Evolutionary conservation across 2,888 invertebrate species (phyloP).

Genomic region (Polia nebulosa): DNA sequence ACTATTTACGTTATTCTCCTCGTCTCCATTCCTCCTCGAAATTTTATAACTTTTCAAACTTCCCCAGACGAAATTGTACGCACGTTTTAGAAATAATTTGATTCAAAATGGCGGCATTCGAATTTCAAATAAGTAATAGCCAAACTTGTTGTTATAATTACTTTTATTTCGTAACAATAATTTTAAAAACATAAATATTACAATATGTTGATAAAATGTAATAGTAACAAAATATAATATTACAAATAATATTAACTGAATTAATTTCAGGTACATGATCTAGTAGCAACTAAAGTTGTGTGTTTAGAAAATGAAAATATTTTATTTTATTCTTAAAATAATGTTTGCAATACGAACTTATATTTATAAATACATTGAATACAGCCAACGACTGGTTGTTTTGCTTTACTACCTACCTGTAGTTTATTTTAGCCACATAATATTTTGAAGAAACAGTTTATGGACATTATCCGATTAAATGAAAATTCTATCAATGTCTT

Average conservation of each 20-base stretch:
- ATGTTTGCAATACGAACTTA: conserved; percentile 31
- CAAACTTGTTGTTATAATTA: conserved; percentile 54
- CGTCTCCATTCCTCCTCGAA: conserved; percentile 74
- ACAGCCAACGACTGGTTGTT: conserved; percentile 35
- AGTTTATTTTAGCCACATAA: not conserved
- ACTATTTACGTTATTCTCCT: conserved; percentile 81
- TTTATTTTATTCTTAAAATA: conserved; percentile 8
- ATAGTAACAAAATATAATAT: conserved; percentile 52
- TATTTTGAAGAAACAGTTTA: not conserved
- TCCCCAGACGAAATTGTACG: conserved; percentile 75
- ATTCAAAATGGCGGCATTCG: conserved; percentile 64
- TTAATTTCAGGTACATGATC: conserved; percentile 58
- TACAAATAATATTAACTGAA: conserved; percentile 38
- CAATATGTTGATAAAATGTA: conserved; percentile 42
- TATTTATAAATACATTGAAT: conserved; percentile 54
- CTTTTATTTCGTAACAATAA: conserved; percentile 65
- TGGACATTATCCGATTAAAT: too few species aligned
- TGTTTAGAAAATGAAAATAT: conserved; percentile 25
- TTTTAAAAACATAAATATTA: conserved; percentile 45
- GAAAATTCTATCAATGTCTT: too few species aligned
- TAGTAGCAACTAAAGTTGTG: conserved; percentile 32
- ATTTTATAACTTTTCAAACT: conserved; percentile 86
- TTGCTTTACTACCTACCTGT: not conserved
- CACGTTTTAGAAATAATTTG: conserved; percentile 81
- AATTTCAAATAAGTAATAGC: conserved; percentile 68